Conservation (phyloP, 1,140 invertebrate genomes). For the Andrena cerasifolii region DNA sequence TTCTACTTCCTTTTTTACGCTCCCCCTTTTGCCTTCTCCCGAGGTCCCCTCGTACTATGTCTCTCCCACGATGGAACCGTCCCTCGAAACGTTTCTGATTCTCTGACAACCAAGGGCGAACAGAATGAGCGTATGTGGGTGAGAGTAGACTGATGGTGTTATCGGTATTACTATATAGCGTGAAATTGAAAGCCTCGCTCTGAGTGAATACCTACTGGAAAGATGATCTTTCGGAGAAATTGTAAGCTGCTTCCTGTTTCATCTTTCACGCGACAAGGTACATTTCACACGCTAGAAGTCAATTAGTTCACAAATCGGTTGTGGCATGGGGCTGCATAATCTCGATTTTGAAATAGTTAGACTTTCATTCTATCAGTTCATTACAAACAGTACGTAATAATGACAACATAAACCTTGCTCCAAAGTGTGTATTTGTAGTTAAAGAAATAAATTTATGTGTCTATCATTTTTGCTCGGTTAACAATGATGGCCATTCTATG, state of each 20-base stretch:
- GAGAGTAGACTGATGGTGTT: neutral
- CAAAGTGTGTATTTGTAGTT: too few relatives aligned
- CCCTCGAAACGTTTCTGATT: slow-evolving; percentile 20
- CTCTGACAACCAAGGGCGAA: neutral
- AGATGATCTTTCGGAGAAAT: neutral
- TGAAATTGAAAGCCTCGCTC: neutral
- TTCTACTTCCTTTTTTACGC: slow-evolving; percentile 23
- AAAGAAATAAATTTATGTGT: too few relatives aligned
- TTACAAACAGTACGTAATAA: too few relatives aligned
- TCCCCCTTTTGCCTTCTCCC: slow-evolving; percentile 4
- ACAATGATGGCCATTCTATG: too few relatives aligned
- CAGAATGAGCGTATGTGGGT: neutral
- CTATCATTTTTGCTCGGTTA: too few relatives aligned
- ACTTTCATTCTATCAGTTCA: too few relatives aligned
- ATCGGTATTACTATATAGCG: neutral
- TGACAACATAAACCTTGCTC: too few relatives aligned
- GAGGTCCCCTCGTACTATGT: neutral
- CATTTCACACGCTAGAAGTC: too few relatives aligned
- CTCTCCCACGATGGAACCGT: neutral
- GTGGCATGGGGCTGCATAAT: too few relatives aligned
- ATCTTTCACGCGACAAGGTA: too few relatives aligned
- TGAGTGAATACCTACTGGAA: neutral
- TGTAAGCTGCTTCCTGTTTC: neutral
- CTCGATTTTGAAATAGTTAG: too few relatives aligned
- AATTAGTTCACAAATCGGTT: too few relatives aligned